Conservation (phyloP, 2,888 invertebrate species). For the Phytoseiulus persimilis region DNA sequence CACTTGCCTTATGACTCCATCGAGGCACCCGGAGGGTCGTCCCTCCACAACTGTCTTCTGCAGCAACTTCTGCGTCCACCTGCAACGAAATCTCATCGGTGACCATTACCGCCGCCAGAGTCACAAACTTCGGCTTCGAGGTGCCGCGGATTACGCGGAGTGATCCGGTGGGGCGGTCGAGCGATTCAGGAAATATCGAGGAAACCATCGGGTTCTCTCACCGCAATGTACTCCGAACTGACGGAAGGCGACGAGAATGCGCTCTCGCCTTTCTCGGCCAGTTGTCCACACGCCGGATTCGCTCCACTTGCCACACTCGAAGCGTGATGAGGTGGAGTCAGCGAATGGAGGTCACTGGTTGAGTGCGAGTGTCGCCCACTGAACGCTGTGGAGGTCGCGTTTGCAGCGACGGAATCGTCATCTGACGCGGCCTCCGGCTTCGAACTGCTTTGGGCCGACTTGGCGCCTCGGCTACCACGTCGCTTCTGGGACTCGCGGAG, state of each 20-base stretch:
- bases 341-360: constrained; percentile 70
- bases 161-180: too few relatives aligned
- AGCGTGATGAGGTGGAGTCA: constrained; percentile 45
- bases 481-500: constrained; percentile 38
- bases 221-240: constrained; percentile 38
- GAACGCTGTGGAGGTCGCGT: constrained; percentile 52
- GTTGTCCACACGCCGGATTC: constrained; percentile 16
- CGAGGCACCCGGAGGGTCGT: constrained; percentile 38
- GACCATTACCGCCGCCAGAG: neutral
- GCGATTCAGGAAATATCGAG: neutral
- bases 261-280: constrained; percentile 37
- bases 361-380: constrained; percentile 64
- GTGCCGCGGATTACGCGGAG: too few relatives aligned
- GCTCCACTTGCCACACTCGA: neutral
- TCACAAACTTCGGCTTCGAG: too few relatives aligned
- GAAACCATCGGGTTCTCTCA: too few relatives aligned
- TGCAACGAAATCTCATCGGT: neutral
- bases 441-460: constrained; percentile 48
- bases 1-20: constrained; percentile 37
- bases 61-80: constrained; percentile 28
- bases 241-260: constrained; percentile 34
- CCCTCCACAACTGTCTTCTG: constrained; percentile 14
- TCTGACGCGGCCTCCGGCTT: constrained; percentile 41
- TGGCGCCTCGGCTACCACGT: constrained; percentile 47
- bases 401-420: constrained; percentile 53